These are phyloP conservation scores for Papilio protenor DNA, from an alignment of 2,888 invertebrate species.

Conservation along the genomic window DNA sequence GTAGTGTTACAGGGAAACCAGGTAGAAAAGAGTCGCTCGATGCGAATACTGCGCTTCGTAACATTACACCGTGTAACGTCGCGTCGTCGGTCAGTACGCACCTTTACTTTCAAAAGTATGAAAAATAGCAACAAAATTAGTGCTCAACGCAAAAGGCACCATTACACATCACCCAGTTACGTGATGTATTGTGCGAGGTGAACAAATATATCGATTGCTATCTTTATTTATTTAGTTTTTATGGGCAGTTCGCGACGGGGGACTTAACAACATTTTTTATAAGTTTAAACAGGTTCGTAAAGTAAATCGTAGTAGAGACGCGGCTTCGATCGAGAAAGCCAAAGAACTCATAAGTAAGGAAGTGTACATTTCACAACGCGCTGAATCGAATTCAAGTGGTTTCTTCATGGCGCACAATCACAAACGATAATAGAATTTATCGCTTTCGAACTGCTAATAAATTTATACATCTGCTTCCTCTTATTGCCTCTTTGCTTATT, in stretches of 20 bases:
- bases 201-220: neutral
- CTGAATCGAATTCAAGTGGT: constrained; percentile 31
- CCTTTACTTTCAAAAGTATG: neutral
- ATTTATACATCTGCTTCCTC: constrained; percentile 15
- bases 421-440: constrained; percentile 27
- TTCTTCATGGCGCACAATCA: neutral
- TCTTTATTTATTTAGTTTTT: neutral
- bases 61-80: too few species aligned
- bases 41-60: too few species aligned
- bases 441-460: constrained; percentile 16
- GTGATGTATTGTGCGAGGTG: neutral
- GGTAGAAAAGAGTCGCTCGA: too few species aligned
- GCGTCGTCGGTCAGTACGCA: too few species aligned
- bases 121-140: neutral
- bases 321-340: constrained; percentile 5
- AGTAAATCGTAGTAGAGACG: neutral
- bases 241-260: neutral
- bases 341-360: constrained; percentile 26
- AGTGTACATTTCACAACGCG: constrained; percentile 10
- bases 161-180: too few species aligned
- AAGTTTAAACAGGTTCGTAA: too few species aligned
- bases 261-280: neutral
- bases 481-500: neutral
- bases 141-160: neutral
- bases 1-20: too few species aligned